These are phyloP conservation scores for Poecilus cupreus DNA, from an alignment of 2,888 invertebrate species.

Conservation along the genomic window DNA sequence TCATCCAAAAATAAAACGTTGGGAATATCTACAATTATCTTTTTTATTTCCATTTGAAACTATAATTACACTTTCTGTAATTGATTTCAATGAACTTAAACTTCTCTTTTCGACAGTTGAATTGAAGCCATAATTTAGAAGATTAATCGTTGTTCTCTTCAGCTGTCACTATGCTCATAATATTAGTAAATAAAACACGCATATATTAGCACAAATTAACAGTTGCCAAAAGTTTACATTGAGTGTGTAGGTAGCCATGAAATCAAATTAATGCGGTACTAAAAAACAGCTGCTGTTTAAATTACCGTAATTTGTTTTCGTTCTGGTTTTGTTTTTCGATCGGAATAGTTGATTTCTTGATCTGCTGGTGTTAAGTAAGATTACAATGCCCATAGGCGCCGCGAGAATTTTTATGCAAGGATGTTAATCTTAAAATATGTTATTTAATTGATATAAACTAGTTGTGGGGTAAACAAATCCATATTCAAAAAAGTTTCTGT, in stretches of 20 bases:
- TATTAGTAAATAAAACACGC: conserved; percentile 7
- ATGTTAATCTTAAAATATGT: too few species aligned
- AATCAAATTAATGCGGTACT: neutral
- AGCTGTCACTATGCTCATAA: neutral
- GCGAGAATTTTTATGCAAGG: too few species aligned
- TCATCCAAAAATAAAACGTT: neutral
- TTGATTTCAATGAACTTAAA: conserved; percentile 33
- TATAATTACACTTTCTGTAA: conserved; percentile 19
- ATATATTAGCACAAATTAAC: conserved; percentile 21
- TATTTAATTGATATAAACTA: too few species aligned
- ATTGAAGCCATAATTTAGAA: conserved; percentile 30
- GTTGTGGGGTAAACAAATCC: too few species aligned
- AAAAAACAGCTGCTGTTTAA: neutral
- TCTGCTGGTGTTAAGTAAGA: too few species aligned
- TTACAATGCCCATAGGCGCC: too few species aligned
- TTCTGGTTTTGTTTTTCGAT: neutral
- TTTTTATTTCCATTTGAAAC: neutral
- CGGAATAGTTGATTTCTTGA: too few species aligned
- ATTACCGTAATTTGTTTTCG: neutral
- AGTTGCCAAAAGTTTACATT: conserved; percentile 5
- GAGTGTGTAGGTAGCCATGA: neutral
- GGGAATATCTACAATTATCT: neutral
- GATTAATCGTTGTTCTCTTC: conserved; percentile 19
- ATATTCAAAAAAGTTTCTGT: too few species aligned
- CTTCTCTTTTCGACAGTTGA: conserved; percentile 4